A percentile compares a stretch with the other conserved stretches of the same genome.
Evolutionary conservation across 2,888 invertebrate genomes (phyloP).

Genomic region (Chrysomela aeneicollis): DNA sequence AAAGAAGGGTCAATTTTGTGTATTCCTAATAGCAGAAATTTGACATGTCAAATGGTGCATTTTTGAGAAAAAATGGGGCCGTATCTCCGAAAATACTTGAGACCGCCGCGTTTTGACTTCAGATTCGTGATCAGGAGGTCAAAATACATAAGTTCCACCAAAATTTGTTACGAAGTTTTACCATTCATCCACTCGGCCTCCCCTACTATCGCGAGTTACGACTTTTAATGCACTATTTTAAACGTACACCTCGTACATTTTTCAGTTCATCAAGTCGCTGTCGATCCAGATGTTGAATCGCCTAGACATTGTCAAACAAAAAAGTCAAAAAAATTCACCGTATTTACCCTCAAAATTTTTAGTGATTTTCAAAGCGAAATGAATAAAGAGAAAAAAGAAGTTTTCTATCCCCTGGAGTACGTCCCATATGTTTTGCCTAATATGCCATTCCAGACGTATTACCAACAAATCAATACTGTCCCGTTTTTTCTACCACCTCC

Average conservation of each 20-base stretch:
- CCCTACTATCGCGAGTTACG: too few species aligned
- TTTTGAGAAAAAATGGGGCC: too few species aligned
- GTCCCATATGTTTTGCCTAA: conserved; percentile 30
- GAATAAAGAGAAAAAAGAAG: conserved; percentile 5
- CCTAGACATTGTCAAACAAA: conserved; percentile 11
- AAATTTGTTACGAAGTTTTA: too few species aligned
- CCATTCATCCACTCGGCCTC: too few species aligned
- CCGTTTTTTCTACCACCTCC: conserved; percentile 27
- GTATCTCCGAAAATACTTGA: too few species aligned
- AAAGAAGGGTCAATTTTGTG: too few species aligned
- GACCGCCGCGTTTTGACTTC: too few species aligned
- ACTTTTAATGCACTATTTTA: too few species aligned
- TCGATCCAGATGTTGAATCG: background rate
- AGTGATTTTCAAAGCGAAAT: background rate
- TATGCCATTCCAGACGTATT: conserved; percentile 25
- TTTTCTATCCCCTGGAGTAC: conserved; percentile 20
- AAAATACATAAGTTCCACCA: too few species aligned
- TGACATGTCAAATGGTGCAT: too few species aligned
- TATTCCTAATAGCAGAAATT: too few species aligned
- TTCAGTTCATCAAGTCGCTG: background rate
- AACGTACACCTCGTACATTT: background rate
- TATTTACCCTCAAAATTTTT: conserved; percentile 3
- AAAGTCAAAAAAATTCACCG: conserved; percentile 20
- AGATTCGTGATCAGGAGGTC: too few species aligned
- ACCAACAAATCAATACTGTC: conserved; percentile 28